phyloP scores from a whole-genome alignment of 2,797 vertebrate species.

The Phrynocephalus vlangalii region DNA sequence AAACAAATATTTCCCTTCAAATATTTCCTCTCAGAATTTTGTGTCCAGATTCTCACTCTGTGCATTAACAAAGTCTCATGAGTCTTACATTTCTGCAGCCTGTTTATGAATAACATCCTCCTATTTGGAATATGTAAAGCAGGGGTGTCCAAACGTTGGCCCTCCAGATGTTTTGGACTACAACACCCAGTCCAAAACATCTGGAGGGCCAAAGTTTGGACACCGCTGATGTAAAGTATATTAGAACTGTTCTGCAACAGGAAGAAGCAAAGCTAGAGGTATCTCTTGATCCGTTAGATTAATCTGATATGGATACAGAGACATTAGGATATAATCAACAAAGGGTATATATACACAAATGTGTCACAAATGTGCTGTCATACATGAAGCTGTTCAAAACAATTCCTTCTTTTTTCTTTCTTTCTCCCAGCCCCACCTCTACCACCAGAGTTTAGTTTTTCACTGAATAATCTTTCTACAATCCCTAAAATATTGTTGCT shows the following conservation, averaged over 20 bases:
- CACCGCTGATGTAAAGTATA: neutral
- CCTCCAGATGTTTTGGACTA: no score
- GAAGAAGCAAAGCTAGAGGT: slow-evolving; percentile 30
- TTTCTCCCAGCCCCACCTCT: neutral
- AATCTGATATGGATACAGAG: slow-evolving; percentile 30
- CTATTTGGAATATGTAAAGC: neutral
- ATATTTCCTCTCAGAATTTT: neutral
- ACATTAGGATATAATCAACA: slow-evolving; percentile 14
- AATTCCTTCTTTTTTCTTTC: neutral
- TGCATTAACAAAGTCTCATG: neutral
- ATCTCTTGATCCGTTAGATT: slow-evolving; percentile 8
- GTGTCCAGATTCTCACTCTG: neutral
- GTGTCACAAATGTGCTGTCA: slow-evolving; percentile 29
- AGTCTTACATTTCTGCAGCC: neutral
- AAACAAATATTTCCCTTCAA: neutral
- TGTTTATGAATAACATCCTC: accelerated
- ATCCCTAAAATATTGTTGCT: neutral
- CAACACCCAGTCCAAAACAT: no score
- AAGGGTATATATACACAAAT: slow-evolving; percentile 31
- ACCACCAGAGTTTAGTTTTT: neutral
- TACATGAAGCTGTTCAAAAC: slow-evolving; percentile 12
- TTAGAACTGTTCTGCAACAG: neutral
- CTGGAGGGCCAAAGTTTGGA: no score
- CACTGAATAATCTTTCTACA: neutral
- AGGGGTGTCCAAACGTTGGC: no score